Base-by-base conservation (phyloP, 2,888 invertebrate species). In the Aelia acuminata region DNA sequence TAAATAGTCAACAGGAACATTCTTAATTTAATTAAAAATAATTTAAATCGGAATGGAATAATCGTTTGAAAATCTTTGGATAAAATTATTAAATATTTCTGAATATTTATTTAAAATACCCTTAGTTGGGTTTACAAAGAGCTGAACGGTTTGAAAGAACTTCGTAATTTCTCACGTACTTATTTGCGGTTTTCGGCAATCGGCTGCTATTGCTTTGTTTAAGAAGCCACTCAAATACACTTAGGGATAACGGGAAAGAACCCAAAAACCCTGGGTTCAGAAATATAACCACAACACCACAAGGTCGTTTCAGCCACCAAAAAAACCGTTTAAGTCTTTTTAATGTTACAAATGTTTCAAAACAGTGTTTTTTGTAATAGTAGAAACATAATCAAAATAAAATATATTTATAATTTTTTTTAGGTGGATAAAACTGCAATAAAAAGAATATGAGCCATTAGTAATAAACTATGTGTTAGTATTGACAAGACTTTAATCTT, bases 181-280 rank as follows among this genome's bases (percentile, higher is more conserved):
- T 70, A 70, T 70, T 70, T 70, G 63, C 63, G 63, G 63, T 70
- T 70, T 35, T 35, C 35, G 63, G 63, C 63, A 70, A 70, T 13
- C 31, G 18, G 31, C 18, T 35, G 15, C 18, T 70, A 20, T 70
- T 26, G 18, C 63, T 18, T 35, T 70, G 35, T 35, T 35, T 13
- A 70, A 15, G 31, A 35, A 35, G 35, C 63, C 31, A 35, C 63
- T 70, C 31, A 70, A 70, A 70, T 31, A 70, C 31, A 70, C 35
- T 70, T 70, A 70, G 1, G 7, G 35, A 35, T 35, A 70, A 35
- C 63, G 63, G 63, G 31, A 35, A 70, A 1, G 7, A 35, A 18
- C 18, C 5, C 1, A 22, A 70, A 35, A 18, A 13, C 18, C 31
- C 35, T 18, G 31, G 31, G 15, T 70, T 57, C 63, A 70, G 63